phyloP scores from a whole-genome alignment of 2,113 vertebrate species.

The Recurvirostra avosetta region DNA sequence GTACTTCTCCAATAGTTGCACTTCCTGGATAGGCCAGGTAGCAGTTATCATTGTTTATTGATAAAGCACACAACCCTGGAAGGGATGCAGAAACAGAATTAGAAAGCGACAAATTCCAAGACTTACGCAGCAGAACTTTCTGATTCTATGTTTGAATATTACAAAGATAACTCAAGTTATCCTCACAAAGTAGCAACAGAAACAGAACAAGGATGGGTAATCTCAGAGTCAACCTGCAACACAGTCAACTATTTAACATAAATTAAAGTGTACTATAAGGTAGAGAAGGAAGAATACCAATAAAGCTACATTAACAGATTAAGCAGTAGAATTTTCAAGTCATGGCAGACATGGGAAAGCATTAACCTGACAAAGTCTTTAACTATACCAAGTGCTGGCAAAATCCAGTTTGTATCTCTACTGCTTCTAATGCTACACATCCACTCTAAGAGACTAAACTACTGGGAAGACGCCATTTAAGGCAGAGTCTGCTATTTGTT shows the following conservation, averaged over 20 bases:
- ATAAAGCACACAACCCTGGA: slow-evolving; percentile 87
- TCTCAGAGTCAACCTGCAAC: background rate
- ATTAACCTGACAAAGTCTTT: background rate
- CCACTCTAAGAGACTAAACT: background rate
- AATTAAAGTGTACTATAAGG: background rate
- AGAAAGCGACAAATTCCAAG: background rate
- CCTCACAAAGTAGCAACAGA: background rate
- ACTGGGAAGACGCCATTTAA: background rate
- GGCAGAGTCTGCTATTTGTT: background rate
- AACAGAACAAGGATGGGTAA: background rate
- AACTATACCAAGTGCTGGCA: background rate
- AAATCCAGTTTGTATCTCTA: background rate
- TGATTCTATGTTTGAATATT: background rate
- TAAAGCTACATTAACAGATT: background rate
- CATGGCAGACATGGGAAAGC: background rate
- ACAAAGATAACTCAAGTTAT: background rate
- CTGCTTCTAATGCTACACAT: background rate
- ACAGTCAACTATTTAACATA: background rate
- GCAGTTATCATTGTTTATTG: slow-evolving; percentile 97
- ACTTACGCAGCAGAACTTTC: background rate
- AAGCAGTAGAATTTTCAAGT: background rate
- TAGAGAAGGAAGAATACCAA: background rate
- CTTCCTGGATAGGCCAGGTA: slow-evolving; percentile 97
- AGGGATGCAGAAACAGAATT: background rate
- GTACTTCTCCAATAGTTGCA: slow-evolving; percentile 95